Evolutionary conservation across 2,888 invertebrate species (phyloP), one percentile per base, ranked within the genome.

Genomic region (Octonoba sinensis): DNA sequence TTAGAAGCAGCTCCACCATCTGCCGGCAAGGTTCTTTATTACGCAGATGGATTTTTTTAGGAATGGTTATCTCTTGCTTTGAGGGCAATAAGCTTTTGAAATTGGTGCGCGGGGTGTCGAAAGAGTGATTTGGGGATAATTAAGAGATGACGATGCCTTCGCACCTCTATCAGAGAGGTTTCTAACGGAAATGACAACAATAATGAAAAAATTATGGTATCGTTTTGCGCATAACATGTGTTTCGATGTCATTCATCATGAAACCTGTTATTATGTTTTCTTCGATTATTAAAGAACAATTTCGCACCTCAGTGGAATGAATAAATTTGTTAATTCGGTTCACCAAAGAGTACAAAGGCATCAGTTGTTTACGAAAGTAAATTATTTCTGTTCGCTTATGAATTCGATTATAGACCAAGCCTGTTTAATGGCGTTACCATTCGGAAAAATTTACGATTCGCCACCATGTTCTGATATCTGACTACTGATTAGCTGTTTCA

Each of bases 81-180:
- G 60, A 72, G 65, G 56, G 69, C 6, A 27, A 27, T 27, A 27
- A 27, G 27, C 27, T 73, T 73, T 62, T 47, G 62, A 46, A 73
- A 77, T 64, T 70, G 49, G 67, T 44, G 62, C 62, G 62, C 54
- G 49, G 72, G 72, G 79, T 79, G 72, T 73, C 67, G 79, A 72
- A 72, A 79, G 73, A 73, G 73, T 77, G 76, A 77, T 81, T 81
- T 69, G 69, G 60, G 60, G 69, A 73, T 81, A 81, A 81, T 81
- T 81, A 81, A 81, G 79, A 73, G 79, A 73, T 49, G 54, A 47
- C 47, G 46, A 79, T 62, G 60, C 64, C 73, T 81, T 73, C 67
- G 73, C 79, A 81, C 79, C 79, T 81, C 70, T 70, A 15, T 24
- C 54, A 13, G n/a, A 57, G 16, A 51, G 59, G 36, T 44, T 51